Conservation (phyloP, 2,888 invertebrate species). For the Sesamia inferens region DNA sequence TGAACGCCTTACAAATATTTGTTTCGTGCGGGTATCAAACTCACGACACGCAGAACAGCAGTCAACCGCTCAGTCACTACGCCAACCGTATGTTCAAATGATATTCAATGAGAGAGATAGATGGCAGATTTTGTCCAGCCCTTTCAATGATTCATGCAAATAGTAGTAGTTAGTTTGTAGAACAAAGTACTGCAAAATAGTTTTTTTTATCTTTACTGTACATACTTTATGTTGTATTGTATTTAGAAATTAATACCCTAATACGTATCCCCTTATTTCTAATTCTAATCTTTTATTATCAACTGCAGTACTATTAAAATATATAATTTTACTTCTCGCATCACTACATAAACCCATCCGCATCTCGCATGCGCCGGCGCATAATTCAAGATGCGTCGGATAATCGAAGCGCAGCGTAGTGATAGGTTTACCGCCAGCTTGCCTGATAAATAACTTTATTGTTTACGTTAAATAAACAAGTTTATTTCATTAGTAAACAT, state of each 20-base stretch:
- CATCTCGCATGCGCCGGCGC: conserved; percentile 47
- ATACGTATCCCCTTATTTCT: background rate
- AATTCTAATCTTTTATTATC: background rate
- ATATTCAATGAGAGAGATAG: no score
- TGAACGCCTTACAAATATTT: no score
- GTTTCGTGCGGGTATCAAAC: no score
- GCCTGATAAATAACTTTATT: conserved; percentile 58
- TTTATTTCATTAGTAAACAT: conserved; percentile 43
- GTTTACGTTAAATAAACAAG: conserved; percentile 48
- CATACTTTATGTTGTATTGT: background rate
- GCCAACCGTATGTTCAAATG: no score
- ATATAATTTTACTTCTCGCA: background rate
- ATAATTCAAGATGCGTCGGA: conserved; percentile 76
- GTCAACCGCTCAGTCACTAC: no score
- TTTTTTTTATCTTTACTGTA: background rate
- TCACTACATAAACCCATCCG: conserved; percentile 53
- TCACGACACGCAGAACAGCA: no score
- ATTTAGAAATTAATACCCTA: background rate
- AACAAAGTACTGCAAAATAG: no score
- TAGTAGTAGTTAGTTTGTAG: no score
- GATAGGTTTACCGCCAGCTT: conserved; percentile 64
- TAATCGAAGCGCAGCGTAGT: conserved; percentile 69
- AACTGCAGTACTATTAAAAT: background rate
- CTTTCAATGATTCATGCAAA: no score
- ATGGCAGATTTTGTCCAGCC: no score